phyloP scores from a whole-genome alignment of 1,140 invertebrate genomes.

The Drosophila ananassae region DNA sequence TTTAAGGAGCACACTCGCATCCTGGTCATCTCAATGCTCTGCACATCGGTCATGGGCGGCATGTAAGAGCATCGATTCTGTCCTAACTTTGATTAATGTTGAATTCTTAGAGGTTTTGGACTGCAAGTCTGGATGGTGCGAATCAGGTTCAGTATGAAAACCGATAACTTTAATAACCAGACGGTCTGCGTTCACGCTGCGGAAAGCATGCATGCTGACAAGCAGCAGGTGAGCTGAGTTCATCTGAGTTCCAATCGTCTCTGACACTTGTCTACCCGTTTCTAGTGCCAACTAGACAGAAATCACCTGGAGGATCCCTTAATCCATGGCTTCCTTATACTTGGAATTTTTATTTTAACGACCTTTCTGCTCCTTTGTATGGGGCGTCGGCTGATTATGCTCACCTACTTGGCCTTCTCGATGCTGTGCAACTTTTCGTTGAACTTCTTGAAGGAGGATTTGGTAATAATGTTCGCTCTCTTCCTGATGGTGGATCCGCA shows the following conservation, averaged over 20 bases:
- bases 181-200: constrained; percentile 30
- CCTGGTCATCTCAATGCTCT: background rate
- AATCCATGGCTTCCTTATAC: constrained; percentile 7
- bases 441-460: constrained; percentile 12
- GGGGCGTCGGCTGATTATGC: constrained; percentile 18
- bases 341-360: constrained; percentile 21
- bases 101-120: constrained; percentile 17
- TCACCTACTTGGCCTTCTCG: background rate
- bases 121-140: constrained; percentile 50
- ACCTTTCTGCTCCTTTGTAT: constrained; percentile 30
- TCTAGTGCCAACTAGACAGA: constrained; percentile 11
- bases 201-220: background rate
- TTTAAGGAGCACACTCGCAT: background rate
- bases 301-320: background rate
- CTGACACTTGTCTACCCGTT: background rate
- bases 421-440: background rate
- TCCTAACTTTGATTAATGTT: background rate
- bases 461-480: constrained; percentile 6
- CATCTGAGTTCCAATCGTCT: no score
- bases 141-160: constrained; percentile 7
- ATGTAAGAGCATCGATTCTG: background rate
- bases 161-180: rapidly evolving
- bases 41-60: background rate
- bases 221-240: background rate
- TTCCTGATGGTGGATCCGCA: constrained; percentile 8